Percentiles rank a stretch among this genome's conserved stretches.
Conservation (phyloP, 2,888 invertebrate species). For the Rhodophaea formosa region DNA sequence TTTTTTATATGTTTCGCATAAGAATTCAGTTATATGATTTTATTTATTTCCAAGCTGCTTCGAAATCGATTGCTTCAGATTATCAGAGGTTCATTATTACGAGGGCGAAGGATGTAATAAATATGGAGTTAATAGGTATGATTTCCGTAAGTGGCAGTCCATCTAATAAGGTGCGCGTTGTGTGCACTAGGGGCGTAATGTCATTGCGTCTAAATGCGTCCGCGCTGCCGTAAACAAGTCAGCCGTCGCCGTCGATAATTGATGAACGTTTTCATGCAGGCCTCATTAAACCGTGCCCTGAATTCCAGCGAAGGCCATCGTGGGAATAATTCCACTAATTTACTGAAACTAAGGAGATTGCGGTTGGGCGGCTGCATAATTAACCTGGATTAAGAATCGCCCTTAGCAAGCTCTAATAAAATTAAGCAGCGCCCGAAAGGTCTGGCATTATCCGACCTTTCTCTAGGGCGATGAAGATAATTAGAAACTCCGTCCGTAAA, state of each 20-base stretch:
- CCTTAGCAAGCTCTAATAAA: constrained; percentile 20
- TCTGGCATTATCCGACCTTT: not conserved
- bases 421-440: not conserved
- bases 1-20: too few relatives aligned
- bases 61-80: too few relatives aligned
- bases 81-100: too few relatives aligned
- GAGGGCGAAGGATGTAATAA: not conserved
- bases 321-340: constrained; percentile 51
- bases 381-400: constrained; percentile 24
- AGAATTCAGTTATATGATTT: too few relatives aligned
- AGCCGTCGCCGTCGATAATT: constrained; percentile 75
- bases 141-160: constrained; percentile 33
- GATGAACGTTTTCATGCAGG: constrained; percentile 74
- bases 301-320: constrained; percentile 69
- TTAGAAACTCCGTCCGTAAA: constrained; percentile 37
- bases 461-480: constrained; percentile 22
- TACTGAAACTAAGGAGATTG: constrained; percentile 36
- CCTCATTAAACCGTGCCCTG: constrained; percentile 77
- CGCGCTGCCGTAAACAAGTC: constrained; percentile 73
- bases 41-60: too few relatives aligned
- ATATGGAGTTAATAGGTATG: constrained; percentile 2
- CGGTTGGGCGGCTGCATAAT: constrained; percentile 39
- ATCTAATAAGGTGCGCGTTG: constrained; percentile 37
- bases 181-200: constrained; percentile 57
- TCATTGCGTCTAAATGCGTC: constrained; percentile 75